Base-by-base conservation (phyloP, 2,113 vertebrate species). In the Prochilodus magdalenae region DNA sequence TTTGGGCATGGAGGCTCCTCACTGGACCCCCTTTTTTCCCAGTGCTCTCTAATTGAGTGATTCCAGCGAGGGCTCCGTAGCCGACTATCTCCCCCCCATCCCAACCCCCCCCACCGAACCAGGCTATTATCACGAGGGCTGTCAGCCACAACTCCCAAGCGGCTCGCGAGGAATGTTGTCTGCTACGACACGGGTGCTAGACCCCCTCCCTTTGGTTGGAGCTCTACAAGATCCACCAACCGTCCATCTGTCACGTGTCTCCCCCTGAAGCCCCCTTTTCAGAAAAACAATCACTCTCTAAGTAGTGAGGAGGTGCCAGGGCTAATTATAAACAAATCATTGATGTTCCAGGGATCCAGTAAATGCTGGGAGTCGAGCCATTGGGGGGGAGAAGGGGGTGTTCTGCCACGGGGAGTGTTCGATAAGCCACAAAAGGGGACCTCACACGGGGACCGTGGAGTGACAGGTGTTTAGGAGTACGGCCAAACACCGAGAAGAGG, bases 281-380 rank as follows among this genome's bases (percentile, higher is more conserved):
- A 13, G 80, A 86, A 92, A 93, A 93, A 92, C 91, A 93, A 93
- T 91, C 91, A 91, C 90, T 92, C 91, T 91, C 86, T 91, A 93
- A 95, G 91, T 92, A 92, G 91, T 92, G 84, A 82, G 91, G 93
- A 94, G 90, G 91, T 94, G 92, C 89, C 92, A 92, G 87, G 75
- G 91, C 93, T 95, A 94, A 95, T 94, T 94, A 94, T 94, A 94
- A 94, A 94, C 93, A 93, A 93, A 92, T 92, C 92, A 90, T 91
- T 91, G 91, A 94, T 93, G 93, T 89, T 91, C 86, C 77, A 87
- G 88, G 78, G 79, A 80, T 49, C 87, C 66, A 72, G 76, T 80
- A 49, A 77, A 80, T 57, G 75, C 36, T 75, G 77, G 57, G 77
- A 79, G 81, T 47, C 8, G 66, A 63, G 72, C 57, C 27, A 69